Evolutionary conservation across 2,113 vertebrate species (phyloP), one percentile per base, ranked within the genome.

Genomic region (Lophochroa leadbeateri): DNA sequence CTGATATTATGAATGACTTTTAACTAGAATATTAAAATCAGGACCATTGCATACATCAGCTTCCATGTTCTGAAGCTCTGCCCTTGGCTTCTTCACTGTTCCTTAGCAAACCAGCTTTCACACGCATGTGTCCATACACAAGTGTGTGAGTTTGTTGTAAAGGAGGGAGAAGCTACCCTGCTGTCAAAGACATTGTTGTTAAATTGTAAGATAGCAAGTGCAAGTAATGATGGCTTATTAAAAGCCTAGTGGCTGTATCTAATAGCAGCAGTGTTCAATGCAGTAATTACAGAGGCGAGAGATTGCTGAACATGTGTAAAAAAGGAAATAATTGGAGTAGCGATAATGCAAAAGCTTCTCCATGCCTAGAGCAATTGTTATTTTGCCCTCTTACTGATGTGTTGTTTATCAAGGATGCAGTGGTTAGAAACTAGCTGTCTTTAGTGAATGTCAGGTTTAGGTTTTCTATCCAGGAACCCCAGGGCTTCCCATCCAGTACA

Each of bases 251-350:
- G 77, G 82, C 90, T 95, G 71, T 90, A 92, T 81, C 93, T 92
- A 94, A 96, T 71, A 90, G 94, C 70, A 77, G 11, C 72, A 85
- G 58, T 58, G 49, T 43, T 93, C 90, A 61, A 57, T 58, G 86
- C 23, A 5, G 95, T 94, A 95, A 96, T 94, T 97, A 96, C 90
- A 96, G 96, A 91, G 90, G 94, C 28, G 4, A 94, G 92, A 96
- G 88, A 46, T 41, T 89, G 92, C 88, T 80, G 88, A 95, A 94
- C 70, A 77, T 16, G 81, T 95, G 88, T 86, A 65, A 89, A 91
- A 95, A 92, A 57, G 57, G 84, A 94, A 96, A 89, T 96, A 97
- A 97, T 95, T 94, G 95, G 91, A 82, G 95, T 92, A 94, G 80
- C 86, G 94, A 81, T 61, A 91, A 94, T 17, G 83, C 91, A 95